Conservation (phyloP, 2,797 vertebrate species). For the Macropodus opercularis region DNA sequence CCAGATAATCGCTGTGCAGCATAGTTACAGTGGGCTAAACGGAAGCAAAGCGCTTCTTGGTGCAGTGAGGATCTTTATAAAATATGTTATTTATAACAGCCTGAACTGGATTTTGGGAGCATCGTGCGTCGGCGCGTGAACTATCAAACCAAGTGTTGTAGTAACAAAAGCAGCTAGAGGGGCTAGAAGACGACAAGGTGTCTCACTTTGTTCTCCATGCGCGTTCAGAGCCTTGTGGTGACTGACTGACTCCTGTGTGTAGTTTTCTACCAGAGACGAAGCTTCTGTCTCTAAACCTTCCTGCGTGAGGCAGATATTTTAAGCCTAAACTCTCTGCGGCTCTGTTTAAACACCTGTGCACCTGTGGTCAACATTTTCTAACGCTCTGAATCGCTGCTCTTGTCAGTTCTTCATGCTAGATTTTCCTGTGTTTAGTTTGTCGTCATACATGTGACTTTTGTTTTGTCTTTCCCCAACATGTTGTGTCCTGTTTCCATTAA, state of each 20-base stretch:
- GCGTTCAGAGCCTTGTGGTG: conserved; percentile 53
- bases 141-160: conserved; percentile 43
- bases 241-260: conserved; percentile 50
- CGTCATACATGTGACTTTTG: conserved; percentile 11
- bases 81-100: conserved; percentile 56
- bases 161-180: conserved; percentile 58
- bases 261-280: conserved; percentile 55
- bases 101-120: conserved; percentile 53
- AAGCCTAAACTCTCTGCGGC: conserved; percentile 32
- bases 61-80: conserved; percentile 31
- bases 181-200: conserved; percentile 44
- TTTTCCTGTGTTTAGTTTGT: neutral
- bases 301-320: conserved; percentile 50
- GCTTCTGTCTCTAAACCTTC: conserved; percentile 51
- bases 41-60: conserved; percentile 8
- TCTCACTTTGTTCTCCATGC: conserved; percentile 63
- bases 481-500: conserved; percentile 44
- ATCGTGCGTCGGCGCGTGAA: conserved; percentile 37
- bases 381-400: conserved; percentile 8
- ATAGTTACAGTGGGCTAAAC: neutral
- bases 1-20: neutral
- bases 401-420: conserved; percentile 20
- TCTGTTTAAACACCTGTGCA: conserved; percentile 4
- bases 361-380: conserved; percentile 38
- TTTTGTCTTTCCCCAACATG: conserved; percentile 35